phyloP scores from a whole-genome alignment of 2,797 vertebrate genomes.

The Peromyscus attwateri region DNA sequence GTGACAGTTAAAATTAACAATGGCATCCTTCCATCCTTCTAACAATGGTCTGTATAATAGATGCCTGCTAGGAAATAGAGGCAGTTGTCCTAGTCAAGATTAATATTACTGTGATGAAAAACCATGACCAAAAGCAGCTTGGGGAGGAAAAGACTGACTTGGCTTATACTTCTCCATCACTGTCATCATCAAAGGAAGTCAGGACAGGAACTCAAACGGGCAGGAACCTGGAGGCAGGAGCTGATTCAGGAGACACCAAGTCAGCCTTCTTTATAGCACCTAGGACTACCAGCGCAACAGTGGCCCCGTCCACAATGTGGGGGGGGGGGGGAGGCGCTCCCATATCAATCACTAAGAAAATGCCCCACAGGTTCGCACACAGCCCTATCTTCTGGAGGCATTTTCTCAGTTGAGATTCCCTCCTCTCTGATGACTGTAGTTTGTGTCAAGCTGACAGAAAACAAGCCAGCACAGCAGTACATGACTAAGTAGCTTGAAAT shows the following conservation, averaged over 20 bases:
- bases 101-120: neutral
- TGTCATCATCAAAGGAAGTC: neutral
- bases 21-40: neutral
- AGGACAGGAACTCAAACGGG: neutral
- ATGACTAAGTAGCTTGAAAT: neutral
- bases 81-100: neutral
- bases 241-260: neutral
- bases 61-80: constrained; percentile 21
- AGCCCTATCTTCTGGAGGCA: neutral
- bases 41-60: constrained; percentile 40
- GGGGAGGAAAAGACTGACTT: neutral
- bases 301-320: neutral
- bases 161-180: neutral
- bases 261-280: neutral
- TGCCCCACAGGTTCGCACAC: neutral
- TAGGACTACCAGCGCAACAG: neutral
- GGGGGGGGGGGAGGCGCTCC: too few species aligned
- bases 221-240: neutral
- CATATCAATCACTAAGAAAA: neutral
- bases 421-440: neutral
- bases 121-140: neutral
- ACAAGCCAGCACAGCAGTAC: neutral
- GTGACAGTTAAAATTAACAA: neutral
- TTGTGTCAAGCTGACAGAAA: neutral
- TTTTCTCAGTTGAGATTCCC: neutral